Conservation (phyloP, 1,140 invertebrate genomes). For the Nebria ingens region DNA sequence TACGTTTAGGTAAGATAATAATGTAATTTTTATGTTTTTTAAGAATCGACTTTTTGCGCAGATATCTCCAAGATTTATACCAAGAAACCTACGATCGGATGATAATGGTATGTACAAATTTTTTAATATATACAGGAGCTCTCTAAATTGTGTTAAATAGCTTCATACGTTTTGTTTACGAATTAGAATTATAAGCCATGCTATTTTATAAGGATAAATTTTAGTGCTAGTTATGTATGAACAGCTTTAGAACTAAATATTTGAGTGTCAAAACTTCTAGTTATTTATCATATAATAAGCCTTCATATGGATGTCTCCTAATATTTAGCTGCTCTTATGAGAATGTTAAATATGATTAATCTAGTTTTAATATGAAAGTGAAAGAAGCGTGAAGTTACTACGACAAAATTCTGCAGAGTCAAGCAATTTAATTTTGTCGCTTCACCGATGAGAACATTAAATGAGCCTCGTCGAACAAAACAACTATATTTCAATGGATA, state of each 20-base stretch:
- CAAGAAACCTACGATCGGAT: slow-evolving; percentile 22
- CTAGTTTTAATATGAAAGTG: too few relatives aligned
- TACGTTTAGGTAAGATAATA: too few relatives aligned
- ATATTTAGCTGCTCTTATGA: neutral
- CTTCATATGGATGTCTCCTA: too few relatives aligned
- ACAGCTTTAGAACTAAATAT: too few relatives aligned
- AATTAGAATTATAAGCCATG: neutral
- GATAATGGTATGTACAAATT: slow-evolving; percentile 24
- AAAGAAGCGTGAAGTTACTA: too few relatives aligned
- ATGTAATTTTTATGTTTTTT: neutral
- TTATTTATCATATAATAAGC: too few relatives aligned
- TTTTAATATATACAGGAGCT: too few relatives aligned
- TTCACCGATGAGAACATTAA: neutral
- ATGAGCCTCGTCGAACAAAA: neutral
- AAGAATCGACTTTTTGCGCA: slow-evolving; percentile 15
- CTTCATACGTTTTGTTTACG: neutral
- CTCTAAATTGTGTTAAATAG: neutral
- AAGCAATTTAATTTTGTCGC: slow-evolving; percentile 8
- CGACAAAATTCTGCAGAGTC: neutral
- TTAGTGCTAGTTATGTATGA: too few relatives aligned
- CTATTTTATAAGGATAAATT: neutral
- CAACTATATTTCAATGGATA: too few relatives aligned
- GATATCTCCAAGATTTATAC: slow-evolving; percentile 28
- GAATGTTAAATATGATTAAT: neutral
- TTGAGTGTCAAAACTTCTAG: too few relatives aligned